phyloP scores from a whole-genome alignment of 2,113 vertebrate species.

The Neoarius graeffei region DNA sequence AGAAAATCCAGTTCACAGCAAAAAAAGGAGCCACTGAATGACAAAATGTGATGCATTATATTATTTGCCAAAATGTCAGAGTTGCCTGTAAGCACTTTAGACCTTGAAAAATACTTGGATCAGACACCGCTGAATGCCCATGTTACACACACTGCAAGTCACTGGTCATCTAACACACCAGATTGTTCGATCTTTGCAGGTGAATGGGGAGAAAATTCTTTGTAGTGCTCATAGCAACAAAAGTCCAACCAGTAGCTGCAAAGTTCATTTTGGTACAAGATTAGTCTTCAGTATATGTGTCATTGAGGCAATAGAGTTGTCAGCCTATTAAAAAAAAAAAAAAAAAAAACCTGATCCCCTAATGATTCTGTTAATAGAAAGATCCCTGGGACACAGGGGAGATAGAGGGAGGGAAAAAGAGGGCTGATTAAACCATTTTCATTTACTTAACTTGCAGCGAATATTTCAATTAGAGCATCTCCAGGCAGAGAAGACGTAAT shows the following conservation, averaged over 20 bases:
- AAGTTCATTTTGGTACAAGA: slow-evolving; percentile 62
- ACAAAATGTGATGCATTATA: slow-evolving; percentile 32
- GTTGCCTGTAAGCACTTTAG: slow-evolving; percentile 32
- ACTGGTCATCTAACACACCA: not conserved
- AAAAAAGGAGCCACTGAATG: slow-evolving; percentile 6
- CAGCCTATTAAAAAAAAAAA: slow-evolving; percentile 68
- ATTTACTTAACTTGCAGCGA: slow-evolving; percentile 81
- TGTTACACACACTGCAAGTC: slow-evolving; percentile 12
- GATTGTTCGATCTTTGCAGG: slow-evolving; percentile 38
- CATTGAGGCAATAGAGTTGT: slow-evolving; percentile 67
- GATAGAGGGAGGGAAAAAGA: slow-evolving; percentile 56
- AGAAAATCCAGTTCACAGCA: slow-evolving; percentile 19
- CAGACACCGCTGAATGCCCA: slow-evolving; percentile 15
- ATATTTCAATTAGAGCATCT: slow-evolving; percentile 82
- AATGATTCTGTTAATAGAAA: slow-evolving; percentile 76
- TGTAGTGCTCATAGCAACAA: slow-evolving; percentile 50
- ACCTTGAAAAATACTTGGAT: slow-evolving; percentile 27
- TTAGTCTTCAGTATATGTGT: slow-evolving; percentile 62
- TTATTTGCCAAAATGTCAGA: slow-evolving; percentile 34
- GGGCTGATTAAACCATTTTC: slow-evolving; percentile 80
- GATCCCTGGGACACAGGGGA: slow-evolving; percentile 70
- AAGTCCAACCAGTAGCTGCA: slow-evolving; percentile 50
- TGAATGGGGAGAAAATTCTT: slow-evolving; percentile 35
- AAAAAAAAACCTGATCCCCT: slow-evolving; percentile 66
- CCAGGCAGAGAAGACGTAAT: slow-evolving; percentile 73